phyloP scores from a whole-genome alignment of 1,140 invertebrate species.

The Bombus terrestris region DNA sequence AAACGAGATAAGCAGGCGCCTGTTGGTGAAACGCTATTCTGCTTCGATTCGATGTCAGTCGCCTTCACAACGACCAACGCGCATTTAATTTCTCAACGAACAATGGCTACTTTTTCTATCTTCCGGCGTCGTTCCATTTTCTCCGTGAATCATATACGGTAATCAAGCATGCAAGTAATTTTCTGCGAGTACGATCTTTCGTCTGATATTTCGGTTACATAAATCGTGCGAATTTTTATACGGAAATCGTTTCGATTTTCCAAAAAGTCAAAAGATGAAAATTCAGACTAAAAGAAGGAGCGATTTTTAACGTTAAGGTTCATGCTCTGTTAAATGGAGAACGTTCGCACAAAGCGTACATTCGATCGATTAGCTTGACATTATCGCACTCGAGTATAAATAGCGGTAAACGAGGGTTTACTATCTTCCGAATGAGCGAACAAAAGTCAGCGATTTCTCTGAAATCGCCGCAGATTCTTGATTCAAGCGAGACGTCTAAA shows the following conservation, averaged over 20 bases:
- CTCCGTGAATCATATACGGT: background rate
- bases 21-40: conserved; percentile 5
- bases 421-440: conserved; percentile 48
- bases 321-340: background rate
- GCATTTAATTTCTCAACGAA: conserved; percentile 10
- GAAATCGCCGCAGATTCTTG: background rate
- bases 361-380: conserved; percentile 56
- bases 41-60: conserved; percentile 13
- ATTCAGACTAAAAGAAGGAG: background rate
- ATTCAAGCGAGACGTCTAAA: background rate
- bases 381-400: conserved; percentile 52
- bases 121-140: background rate
- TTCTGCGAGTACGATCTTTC: background rate
- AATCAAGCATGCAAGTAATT: background rate
- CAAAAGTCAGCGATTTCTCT: conserved; percentile 52
- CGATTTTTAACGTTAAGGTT: background rate
- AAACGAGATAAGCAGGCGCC: conserved; percentile 63
- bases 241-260: too few relatives aligned
- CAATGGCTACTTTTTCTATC: background rate
- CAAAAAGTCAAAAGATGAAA: too few relatives aligned
- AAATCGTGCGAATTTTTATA: too few relatives aligned
- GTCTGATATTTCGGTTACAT: too few relatives aligned
- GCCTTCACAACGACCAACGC: background rate
- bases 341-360: conserved; percentile 31
- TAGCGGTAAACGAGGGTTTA: conserved; percentile 35